Conservation (phyloP, 1,140 invertebrate species). For the Drosophila pseudoobscura region DNA sequence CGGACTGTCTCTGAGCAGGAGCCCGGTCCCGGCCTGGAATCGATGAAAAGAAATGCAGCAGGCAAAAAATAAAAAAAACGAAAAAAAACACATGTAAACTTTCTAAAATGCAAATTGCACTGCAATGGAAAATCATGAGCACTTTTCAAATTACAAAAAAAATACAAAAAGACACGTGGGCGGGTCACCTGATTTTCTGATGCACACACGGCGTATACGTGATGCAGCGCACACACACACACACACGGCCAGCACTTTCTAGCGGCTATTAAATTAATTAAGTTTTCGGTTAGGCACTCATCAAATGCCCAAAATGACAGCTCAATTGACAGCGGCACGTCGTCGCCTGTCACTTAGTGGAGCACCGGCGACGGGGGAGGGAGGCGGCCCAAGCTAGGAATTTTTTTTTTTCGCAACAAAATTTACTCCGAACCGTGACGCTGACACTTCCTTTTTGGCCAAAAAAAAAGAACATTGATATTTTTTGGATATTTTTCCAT, state of each 20-base stretch:
- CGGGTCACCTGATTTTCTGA: conserved; percentile 24
- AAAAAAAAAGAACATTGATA: conserved; percentile 5
- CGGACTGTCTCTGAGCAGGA: neutral
- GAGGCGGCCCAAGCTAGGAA: no score
- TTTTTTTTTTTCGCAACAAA: no score
- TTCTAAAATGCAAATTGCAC: conserved; percentile 76
- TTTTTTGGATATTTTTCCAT: conserved; percentile 43
- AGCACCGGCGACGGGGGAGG: conserved; percentile 23
- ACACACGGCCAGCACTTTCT: conserved; percentile 51
- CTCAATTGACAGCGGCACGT: conserved; percentile 61
- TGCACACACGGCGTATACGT: conserved; percentile 66
- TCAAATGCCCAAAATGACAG: conserved; percentile 51
- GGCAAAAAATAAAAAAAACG: conserved; percentile 39
- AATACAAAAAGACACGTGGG: conserved; percentile 57
- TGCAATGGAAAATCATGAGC: conserved; percentile 76
- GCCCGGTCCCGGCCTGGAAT: neutral
- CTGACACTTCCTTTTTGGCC: conserved; percentile 5
- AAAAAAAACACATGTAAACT: conserved; percentile 64
- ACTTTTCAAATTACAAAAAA: conserved; percentile 61
- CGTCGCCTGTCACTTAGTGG: conserved; percentile 63
- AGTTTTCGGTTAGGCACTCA: conserved; percentile 46
- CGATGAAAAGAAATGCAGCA: conserved; percentile 37
- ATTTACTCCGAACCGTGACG: neutral
- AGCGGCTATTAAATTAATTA: conserved; percentile 67
- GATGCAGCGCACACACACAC: conserved; percentile 31